Conservation (phyloP, 2,113 vertebrate genomes). For the Caranx ignobilis region DNA sequence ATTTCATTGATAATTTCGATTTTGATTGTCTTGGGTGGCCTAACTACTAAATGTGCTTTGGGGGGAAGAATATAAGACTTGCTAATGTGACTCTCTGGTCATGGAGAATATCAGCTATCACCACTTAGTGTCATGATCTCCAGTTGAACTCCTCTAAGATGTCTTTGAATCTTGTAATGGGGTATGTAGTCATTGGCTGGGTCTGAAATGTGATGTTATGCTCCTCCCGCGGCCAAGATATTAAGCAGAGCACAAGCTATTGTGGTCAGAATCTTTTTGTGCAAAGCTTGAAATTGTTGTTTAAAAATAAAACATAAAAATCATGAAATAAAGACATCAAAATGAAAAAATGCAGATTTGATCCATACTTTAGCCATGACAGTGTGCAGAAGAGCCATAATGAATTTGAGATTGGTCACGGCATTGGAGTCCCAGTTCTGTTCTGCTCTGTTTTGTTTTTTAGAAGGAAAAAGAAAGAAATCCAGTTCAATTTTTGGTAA, state of each 20-base stretch:
- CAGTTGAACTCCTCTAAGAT: slow-evolving; percentile 65
- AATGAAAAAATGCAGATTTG: background rate
- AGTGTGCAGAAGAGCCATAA: background rate
- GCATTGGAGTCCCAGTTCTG: no score
- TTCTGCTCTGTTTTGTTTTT: no score
- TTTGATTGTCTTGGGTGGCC: slow-evolving; percentile 63
- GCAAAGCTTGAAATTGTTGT: slow-evolving; percentile 85
- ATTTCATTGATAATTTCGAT: slow-evolving; percentile 60
- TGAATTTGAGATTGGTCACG: background rate
- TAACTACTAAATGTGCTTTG: slow-evolving; percentile 69
- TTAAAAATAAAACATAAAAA: slow-evolving; percentile 74
- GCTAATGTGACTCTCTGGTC: slow-evolving; percentile 35
- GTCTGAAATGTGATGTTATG: slow-evolving; percentile 74
- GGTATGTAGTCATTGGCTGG: slow-evolving; percentile 70
- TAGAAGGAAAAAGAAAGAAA: no score
- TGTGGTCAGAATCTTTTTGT: slow-evolving; percentile 78
- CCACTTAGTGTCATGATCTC: slow-evolving; percentile 68
- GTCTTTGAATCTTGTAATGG: slow-evolving; percentile 68
- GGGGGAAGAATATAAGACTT: slow-evolving; percentile 19
- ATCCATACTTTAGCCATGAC: background rate
- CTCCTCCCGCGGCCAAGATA: slow-evolving; percentile 68
- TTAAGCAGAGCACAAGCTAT: slow-evolving; percentile 77
- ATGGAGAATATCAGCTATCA: slow-evolving; percentile 52
- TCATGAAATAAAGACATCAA: slow-evolving; percentile 75
- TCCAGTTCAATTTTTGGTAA: background rate